phyloP scores from a whole-genome alignment of 2,797 vertebrate species.

The Tiaroga cobitis region DNA sequence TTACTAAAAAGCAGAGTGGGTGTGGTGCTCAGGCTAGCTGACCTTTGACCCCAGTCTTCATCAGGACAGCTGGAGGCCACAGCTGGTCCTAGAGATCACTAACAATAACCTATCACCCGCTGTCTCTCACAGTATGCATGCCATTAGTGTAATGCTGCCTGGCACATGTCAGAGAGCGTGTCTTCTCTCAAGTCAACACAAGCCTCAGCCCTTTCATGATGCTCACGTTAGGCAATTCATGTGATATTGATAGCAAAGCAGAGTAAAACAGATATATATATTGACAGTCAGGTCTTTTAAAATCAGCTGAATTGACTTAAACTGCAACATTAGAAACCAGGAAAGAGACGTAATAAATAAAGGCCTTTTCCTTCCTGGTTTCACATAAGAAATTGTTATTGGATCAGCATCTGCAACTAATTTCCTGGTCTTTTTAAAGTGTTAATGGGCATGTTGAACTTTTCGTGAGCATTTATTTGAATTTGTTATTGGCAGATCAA shows the following conservation, averaged over 20 bases:
- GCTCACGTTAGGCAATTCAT: neutral
- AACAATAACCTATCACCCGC: conserved; percentile 35
- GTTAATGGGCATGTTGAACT: neutral
- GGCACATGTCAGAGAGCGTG: neutral
- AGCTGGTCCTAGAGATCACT: conserved; percentile 48
- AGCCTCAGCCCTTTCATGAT: neutral
- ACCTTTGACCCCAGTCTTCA: conserved; percentile 59
- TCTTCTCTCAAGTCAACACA: neutral
- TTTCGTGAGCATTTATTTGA: neutral
- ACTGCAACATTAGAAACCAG: neutral
- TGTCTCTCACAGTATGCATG: conserved; percentile 14
- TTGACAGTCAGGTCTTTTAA: neutral
- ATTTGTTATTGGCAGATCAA: neutral
- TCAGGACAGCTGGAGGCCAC: conserved; percentile 44
- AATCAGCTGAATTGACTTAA: neutral
- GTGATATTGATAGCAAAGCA: neutral
- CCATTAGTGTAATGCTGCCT: conserved; percentile 2
- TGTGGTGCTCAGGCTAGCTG: conserved; percentile 37
- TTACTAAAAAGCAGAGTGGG: conserved; percentile 47
- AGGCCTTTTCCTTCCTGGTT: neutral
- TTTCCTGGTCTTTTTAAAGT: conserved; percentile 2
- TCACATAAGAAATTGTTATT: neutral
- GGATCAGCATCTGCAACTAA: neutral
- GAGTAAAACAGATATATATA: neutral
- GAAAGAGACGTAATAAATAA: neutral